Evolutionary conservation across 2,797 vertebrate species (phyloP), one percentile per base, ranked within the genome.

Genomic region (Hippoglossus hippoglossus): DNA sequence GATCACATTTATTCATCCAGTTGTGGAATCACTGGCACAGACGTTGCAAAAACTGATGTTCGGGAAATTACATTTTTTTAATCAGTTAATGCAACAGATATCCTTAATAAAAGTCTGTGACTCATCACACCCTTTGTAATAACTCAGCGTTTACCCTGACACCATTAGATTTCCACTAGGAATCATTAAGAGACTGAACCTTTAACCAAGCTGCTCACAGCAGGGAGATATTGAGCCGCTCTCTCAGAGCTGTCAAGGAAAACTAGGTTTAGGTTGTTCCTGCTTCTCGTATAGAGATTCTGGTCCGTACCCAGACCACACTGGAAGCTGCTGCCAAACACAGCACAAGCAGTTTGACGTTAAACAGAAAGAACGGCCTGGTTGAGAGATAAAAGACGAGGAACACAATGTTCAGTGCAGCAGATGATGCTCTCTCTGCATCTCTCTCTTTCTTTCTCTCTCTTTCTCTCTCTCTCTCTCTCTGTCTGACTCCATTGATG

Each of bases 391-490:
- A 57, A 62, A 77, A 69, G 21, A 60, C 9, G 15, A 73, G 39
- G 71, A 77, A 78, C 80, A 66, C 21, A 18, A 19, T 66, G 81
- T 75, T 81, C 65, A 61, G 59, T 8, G 6, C 46, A 68, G 58
- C 75, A 82, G 69, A 67, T 71, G 71, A 73, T 68, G 62, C 59
- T 71, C 63, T 58, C 26, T 72, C 39, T 51, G 41, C 12, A 1
- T 26, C 10, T 26, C 13, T 53, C 13, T 53, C 24, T 16, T 1
- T 53, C 24, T 53, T 50, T 54, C 44, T 53, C 24, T 56, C 53
- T 54, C 12, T 22, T 57, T 46, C 18, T 41, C 11, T 31, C 11
- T 25, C 55, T 22, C 13, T 12, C 62, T 0, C 68, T 26, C 16
- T 46, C 44, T 56, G 12, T 71, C 56, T 44, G n/a, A 46, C 31